Percentiles rank a stretch among this genome's conserved stretches.
phyloP scores from a whole-genome alignment of 2,888 invertebrate genomes.

The Byasa hedistus region DNA sequence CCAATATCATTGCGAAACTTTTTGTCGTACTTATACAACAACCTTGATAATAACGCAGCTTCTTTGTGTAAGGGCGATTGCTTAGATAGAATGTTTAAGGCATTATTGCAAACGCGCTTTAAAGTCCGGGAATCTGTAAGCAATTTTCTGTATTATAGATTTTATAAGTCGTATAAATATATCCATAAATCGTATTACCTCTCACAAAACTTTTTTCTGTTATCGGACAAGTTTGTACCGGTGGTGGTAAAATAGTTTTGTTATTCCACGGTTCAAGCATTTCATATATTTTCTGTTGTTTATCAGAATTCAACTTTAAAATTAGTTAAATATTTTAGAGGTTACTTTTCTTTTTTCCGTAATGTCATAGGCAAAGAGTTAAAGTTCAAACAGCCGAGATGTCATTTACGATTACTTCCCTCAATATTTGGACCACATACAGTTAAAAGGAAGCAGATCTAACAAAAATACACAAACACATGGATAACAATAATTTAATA shows the following conservation, averaged over 20 bases:
- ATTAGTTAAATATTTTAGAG: no score
- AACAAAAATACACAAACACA: no score
- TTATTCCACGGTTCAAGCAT: conserved; percentile 69
- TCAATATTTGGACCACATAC: no score
- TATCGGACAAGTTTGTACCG: conserved; percentile 55
- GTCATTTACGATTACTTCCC: background rate
- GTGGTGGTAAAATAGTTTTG: conserved; percentile 54
- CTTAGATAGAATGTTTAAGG: conserved; percentile 54
- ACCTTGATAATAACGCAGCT: conserved; percentile 76
- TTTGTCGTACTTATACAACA: conserved; percentile 79
- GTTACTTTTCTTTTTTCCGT: background rate
- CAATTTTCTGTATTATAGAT: conserved; percentile 9
- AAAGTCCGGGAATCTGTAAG: conserved; percentile 58
- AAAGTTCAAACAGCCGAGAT: background rate
- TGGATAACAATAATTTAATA: no score
- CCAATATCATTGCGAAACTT: conserved; percentile 81
- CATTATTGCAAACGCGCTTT: conserved; percentile 48
- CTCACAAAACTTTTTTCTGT: conserved; percentile 46
- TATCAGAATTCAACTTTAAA: no score
- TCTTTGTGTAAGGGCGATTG: conserved; percentile 77
- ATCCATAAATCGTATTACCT: background rate
- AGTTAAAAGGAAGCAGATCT: no score
- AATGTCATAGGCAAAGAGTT: background rate
- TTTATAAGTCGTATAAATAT: background rate
- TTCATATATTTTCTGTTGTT: conserved; percentile 7